These are phyloP conservation scores for Drosophila melanosoma DNA, from an alignment of 2,888 invertebrate genomes.

Conservation along the genomic window DNA sequence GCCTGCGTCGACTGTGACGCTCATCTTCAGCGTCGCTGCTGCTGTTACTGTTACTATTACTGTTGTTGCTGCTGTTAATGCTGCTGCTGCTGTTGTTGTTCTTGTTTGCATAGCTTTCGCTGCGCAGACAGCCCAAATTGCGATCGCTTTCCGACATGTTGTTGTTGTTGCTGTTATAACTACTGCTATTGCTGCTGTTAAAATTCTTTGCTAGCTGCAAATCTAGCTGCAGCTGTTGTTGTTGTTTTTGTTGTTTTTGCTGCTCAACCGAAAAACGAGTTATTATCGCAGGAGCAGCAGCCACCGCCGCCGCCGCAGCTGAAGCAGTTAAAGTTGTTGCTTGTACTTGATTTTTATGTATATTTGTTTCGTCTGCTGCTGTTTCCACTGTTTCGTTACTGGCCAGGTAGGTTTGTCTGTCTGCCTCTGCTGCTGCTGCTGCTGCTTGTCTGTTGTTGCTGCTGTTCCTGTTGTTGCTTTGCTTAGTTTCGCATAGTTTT, in stretches of 20 bases:
- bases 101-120: constrained; percentile 66
- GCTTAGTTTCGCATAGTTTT: constrained; percentile 75
- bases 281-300: constrained; percentile 74
- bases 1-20: constrained; percentile 51
- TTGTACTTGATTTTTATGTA: constrained; percentile 79
- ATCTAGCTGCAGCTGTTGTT: constrained; percentile 38
- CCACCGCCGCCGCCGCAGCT: constrained; percentile 47
- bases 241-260: constrained; percentile 50
- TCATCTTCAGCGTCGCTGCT: constrained; percentile 50
- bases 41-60: constrained; percentile 41
- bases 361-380: constrained; percentile 75
- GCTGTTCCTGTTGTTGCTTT: constrained; percentile 36
- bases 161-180: constrained; percentile 6
- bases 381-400: constrained; percentile 76
- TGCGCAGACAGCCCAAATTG: constrained; percentile 57
- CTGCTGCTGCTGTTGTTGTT: constrained; percentile 45
- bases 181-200: constrained; percentile 16
- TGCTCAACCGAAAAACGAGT: constrained; percentile 77
- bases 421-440: constrained; percentile 42
- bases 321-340: constrained; percentile 50
- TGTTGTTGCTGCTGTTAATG: constrained; percentile 43
- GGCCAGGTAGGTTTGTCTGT: constrained; percentile 77
- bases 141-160: constrained; percentile 51
- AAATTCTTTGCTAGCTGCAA: constrained; percentile 59
- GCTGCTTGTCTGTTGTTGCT: constrained; percentile 29